Percentiles rank a stretch among this genome's conserved stretches.
Evolutionary conservation across 2,888 invertebrate genomes (phyloP).

Genomic region (Eristalis arbustorum): DNA sequence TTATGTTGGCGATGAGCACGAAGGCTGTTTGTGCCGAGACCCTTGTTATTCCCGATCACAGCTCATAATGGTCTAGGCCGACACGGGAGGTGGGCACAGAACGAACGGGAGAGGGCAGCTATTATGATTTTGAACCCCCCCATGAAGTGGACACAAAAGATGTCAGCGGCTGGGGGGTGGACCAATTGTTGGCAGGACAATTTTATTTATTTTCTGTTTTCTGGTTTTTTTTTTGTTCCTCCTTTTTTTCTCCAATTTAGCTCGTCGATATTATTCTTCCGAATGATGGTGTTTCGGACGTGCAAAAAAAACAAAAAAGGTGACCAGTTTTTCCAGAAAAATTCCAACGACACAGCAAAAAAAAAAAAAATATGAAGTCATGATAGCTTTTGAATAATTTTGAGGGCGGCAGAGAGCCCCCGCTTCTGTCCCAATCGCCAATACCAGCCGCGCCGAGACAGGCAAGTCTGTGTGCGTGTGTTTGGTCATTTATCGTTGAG

Average conservation of each 20-base stretch:
- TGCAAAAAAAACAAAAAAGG: background rate
- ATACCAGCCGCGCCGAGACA: too few species aligned
- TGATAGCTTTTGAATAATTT: constrained; percentile 68
- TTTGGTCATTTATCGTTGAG: constrained; percentile 63
- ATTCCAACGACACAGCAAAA: constrained; percentile 2
- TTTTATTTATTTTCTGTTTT: constrained; percentile 3
- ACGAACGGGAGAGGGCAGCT: constrained; percentile 39
- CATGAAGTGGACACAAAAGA: constrained; percentile 19
- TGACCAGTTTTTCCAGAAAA: constrained; percentile 18
- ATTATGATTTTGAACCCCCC: constrained; percentile 38
- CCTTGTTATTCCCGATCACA: constrained; percentile 37
- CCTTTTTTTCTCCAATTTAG: constrained; percentile 29
- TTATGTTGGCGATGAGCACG: background rate
- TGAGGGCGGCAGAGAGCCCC: constrained; percentile 36
- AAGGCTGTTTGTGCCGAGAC: constrained; percentile 35
- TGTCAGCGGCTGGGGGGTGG: background rate
- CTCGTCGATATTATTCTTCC: constrained; percentile 59
- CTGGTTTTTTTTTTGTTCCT: background rate
- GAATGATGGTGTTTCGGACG: background rate
- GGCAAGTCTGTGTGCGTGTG: constrained; percentile 15
- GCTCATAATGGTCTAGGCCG: constrained; percentile 28
- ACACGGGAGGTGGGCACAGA: background rate
- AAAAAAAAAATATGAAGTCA: constrained; percentile 20
- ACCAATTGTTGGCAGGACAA: constrained; percentile 55
- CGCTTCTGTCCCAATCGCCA: too few species aligned